phyloP scores from a whole-genome alignment of 2,888 invertebrate genomes.

The Pristionchus fissidentatus region DNA sequence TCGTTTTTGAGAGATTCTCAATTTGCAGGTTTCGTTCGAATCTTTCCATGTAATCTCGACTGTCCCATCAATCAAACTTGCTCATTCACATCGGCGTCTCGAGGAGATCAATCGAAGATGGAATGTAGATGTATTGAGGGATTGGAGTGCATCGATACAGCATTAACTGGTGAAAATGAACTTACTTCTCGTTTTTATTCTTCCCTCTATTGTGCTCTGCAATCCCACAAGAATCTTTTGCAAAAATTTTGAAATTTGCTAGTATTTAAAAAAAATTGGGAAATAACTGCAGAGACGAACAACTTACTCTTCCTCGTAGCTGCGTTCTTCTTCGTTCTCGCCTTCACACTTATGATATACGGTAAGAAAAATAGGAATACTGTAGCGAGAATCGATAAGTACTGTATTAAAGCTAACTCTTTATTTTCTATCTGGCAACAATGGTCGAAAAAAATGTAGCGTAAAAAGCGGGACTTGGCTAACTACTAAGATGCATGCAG shows the following conservation, averaged over 20 bases:
- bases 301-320: background rate
- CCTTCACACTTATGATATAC: background rate
- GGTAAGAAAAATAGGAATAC: no score
- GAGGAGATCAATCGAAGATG: slow-evolving; percentile 11
- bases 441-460: no score
- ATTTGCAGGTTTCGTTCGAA: slow-evolving; percentile 32
- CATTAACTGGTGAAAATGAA: background rate
- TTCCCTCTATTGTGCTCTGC: no score
- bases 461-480: no score
- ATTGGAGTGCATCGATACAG: background rate
- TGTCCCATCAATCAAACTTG: slow-evolving; percentile 7
- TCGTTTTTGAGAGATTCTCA: no score
- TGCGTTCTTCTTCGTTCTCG: background rate
- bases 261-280: background rate
- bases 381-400: no score
- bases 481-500: no score
- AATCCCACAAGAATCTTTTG: no score
- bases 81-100: background rate
- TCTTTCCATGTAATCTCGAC: slow-evolving; percentile 6
- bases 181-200: background rate
- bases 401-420: no score
- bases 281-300: background rate
- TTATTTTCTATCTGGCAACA: no score
- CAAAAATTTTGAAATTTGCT: no score
- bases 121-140: slow-evolving; percentile 39